phyloP scores from a whole-genome alignment of 2,797 vertebrate species.

The Sebastes variabilis region DNA sequence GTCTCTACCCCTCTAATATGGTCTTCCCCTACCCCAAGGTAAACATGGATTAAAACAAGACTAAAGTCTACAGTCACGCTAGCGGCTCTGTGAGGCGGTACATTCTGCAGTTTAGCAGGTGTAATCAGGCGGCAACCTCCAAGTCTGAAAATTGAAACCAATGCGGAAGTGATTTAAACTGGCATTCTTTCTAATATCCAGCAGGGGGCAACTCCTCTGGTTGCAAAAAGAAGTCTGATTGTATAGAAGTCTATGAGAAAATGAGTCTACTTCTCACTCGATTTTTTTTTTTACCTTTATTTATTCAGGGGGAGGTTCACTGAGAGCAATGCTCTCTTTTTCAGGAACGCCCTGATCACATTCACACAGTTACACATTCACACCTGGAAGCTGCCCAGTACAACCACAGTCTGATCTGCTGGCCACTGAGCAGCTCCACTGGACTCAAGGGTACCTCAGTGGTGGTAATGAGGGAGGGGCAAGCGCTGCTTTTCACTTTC shows the following conservation, averaged over 20 bases:
- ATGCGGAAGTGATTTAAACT: not conserved
- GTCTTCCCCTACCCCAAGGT: conserved; percentile 88
- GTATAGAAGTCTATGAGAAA: not conserved
- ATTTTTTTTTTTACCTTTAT: too few species aligned
- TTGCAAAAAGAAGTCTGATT: not conserved
- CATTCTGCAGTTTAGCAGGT: not conserved
- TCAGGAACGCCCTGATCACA: too few species aligned
- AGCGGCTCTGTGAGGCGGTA: not conserved
- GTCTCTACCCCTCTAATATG: conserved; percentile 83
- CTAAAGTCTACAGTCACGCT: not conserved
- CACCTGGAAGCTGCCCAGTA: too few species aligned
- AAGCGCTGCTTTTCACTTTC: too few species aligned
- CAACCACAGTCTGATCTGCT: too few species aligned
- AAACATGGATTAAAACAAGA: conserved; percentile 4
- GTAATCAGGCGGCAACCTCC: too few species aligned
- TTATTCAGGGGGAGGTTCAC: too few species aligned
- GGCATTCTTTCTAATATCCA: not conserved
- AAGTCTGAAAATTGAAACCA: not conserved
- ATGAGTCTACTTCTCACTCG: not conserved
- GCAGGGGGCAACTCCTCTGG: not conserved
- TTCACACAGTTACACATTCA: too few species aligned
- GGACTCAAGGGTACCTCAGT: too few species aligned
- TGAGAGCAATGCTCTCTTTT: too few species aligned
- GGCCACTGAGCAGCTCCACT: too few species aligned
- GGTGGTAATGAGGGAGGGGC: too few species aligned